phyloP scores from a whole-genome alignment of 30 jellyfish, hydroid and myxozoan genomes.

The Catostylus mosaicus region DNA sequence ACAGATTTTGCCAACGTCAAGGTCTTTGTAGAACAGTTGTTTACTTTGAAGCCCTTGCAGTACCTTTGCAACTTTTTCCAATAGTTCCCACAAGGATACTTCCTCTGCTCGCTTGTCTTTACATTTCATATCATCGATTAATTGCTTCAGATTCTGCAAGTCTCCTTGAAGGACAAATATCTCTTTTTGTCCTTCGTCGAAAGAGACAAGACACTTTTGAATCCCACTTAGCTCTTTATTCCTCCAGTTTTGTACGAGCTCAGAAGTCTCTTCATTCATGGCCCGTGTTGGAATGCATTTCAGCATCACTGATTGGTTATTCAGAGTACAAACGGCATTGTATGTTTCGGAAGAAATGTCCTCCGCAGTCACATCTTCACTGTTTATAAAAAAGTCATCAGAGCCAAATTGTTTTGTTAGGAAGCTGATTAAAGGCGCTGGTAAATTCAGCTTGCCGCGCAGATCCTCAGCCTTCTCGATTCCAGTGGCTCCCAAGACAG shows the following conservation, averaged over 20 bases:
- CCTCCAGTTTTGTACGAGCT: slow-evolving; percentile 36
- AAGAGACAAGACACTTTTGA: slow-evolving; percentile 51
- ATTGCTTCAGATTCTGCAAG: background rate
- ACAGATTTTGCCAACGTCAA: slow-evolving; percentile 41
- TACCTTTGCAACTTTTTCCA: slow-evolving; percentile 25
- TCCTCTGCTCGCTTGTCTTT: slow-evolving; percentile 31
- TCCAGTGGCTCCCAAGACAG: slow-evolving; percentile 53
- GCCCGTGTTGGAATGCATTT: slow-evolving; percentile 41
- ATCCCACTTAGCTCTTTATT: slow-evolving; percentile 25
- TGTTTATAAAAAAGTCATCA: slow-evolving; percentile 67
- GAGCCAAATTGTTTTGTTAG: slow-evolving; percentile 68
- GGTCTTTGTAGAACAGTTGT: slow-evolving; percentile 32
- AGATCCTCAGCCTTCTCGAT: slow-evolving; percentile 60
- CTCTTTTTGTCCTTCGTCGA: slow-evolving; percentile 57
- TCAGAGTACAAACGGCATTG: slow-evolving; percentile 54
- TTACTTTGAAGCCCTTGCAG: slow-evolving; percentile 25
- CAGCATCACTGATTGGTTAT: slow-evolving; percentile 42
- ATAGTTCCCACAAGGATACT: slow-evolving; percentile 45
- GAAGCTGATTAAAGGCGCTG: slow-evolving; percentile 53
- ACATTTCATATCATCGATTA: slow-evolving; percentile 13
- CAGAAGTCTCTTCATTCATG: slow-evolving; percentile 41
- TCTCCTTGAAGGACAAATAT: slow-evolving; percentile 43
- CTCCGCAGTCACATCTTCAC: slow-evolving; percentile 73
- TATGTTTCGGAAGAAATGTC: slow-evolving; percentile 63
- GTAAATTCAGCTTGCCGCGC: slow-evolving; percentile 42